Conservation (phyloP, 2,888 invertebrate species). For the Dicranocentrus wangi region DNA sequence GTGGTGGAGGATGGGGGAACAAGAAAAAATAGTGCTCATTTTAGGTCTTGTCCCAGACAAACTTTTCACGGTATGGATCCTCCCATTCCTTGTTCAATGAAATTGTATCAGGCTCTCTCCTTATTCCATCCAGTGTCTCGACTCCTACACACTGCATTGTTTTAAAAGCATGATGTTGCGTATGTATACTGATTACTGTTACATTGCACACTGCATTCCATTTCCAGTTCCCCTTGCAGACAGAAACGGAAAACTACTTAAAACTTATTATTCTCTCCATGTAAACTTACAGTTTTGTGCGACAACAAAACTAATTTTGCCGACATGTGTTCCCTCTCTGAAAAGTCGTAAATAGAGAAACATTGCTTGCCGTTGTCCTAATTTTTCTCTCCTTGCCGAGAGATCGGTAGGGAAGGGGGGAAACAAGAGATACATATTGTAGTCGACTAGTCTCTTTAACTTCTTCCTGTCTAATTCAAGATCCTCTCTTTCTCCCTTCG, state of each 20-base stretch:
- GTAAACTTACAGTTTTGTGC: constrained; percentile 37
- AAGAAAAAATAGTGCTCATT: too few species aligned
- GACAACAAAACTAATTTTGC: constrained; percentile 47
- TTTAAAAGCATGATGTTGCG: too few species aligned
- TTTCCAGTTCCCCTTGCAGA: too few species aligned
- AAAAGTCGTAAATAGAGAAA: constrained; percentile 22
- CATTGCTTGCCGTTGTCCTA: not conserved
- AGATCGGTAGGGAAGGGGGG: not conserved
- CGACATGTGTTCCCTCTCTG: constrained; percentile 40
- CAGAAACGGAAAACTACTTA: not conserved
- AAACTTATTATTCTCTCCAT: constrained; percentile 41
- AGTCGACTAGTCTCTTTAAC: too few species aligned
- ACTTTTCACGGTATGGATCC: not conserved
- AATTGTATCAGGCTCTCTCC: constrained; percentile 24
- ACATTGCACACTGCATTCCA: too few species aligned
- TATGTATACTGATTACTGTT: too few species aligned
- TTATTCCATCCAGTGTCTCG: not conserved
- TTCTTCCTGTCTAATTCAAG: too few species aligned
- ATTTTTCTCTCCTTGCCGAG: not conserved
- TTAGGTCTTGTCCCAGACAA: too few species aligned
- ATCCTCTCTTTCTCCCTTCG: too few species aligned
- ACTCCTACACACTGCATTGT: not conserved
- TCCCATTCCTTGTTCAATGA: constrained; percentile 36
- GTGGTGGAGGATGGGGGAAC: not conserved
- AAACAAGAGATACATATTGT: constrained; percentile 8